Conservation (phyloP, 2,888 invertebrate species). For the Netelia virgata region DNA sequence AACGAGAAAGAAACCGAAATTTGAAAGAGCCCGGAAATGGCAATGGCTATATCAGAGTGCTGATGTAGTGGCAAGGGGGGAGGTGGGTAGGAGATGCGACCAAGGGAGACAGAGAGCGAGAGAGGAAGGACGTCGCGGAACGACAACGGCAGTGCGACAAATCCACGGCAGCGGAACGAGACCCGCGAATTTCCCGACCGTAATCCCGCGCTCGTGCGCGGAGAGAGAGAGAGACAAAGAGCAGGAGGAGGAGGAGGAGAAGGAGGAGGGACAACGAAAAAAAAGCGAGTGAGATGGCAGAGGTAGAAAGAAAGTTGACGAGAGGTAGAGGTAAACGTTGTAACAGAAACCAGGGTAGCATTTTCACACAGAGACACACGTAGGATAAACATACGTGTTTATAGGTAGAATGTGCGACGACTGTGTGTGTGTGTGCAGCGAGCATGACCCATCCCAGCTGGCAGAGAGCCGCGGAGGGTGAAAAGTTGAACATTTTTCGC, state of each 20-base stretch:
- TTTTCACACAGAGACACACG: conserved; percentile 8
- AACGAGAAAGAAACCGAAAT: conserved; percentile 30
- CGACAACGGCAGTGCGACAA: conserved; percentile 68
- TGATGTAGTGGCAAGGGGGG: neutral
- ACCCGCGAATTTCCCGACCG: conserved; percentile 65
- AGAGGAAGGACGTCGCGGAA: conserved; percentile 19
- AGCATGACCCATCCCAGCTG: conserved; percentile 36
- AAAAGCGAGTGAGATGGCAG: conserved; percentile 26
- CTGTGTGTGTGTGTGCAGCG: conserved; percentile 1
- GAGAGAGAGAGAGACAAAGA: conserved; percentile 17
- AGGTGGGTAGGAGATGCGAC: conserved; percentile 13
- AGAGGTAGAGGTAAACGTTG: conserved; percentile 40
- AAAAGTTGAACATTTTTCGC: conserved; percentile 54
- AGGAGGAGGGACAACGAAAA: conserved; percentile 18
- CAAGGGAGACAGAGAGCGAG: neutral
- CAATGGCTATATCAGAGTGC: conserved; percentile 31
- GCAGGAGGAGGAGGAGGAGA: neutral
- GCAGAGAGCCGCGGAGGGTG: conserved; percentile 6
- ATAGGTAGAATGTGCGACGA: neutral
- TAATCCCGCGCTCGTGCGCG: conserved; percentile 53
- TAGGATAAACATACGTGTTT: conserved; percentile 3
- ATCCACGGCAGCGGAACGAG: conserved; percentile 64
- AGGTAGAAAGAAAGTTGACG: conserved; percentile 15
- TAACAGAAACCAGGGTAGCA: conserved; percentile 48
- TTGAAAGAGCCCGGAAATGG: conserved; percentile 46